These are phyloP conservation scores for Euthynnus affinis DNA, from an alignment of 2,797 vertebrate species.

Conservation along the genomic window DNA sequence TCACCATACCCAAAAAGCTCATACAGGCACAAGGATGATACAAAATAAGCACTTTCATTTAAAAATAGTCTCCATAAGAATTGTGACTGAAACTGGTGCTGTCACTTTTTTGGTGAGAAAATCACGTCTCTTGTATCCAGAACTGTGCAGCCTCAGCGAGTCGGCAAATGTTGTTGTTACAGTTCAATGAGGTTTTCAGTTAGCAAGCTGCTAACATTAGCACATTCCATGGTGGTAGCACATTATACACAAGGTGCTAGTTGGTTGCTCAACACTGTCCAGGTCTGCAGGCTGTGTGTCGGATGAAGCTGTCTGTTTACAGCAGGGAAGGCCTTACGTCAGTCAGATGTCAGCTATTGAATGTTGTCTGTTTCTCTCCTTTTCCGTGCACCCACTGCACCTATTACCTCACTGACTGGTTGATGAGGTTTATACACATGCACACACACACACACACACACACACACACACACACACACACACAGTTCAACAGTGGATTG, in stretches of 20 bases:
- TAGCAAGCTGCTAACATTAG: slow-evolving; percentile 40
- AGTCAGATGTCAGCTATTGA: slow-evolving; percentile 74
- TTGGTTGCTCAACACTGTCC: slow-evolving; percentile 54
- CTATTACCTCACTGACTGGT: slow-evolving; percentile 54
- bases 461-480: slow-evolving; percentile 24
- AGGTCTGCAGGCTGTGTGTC: slow-evolving; percentile 48
- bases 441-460: slow-evolving; percentile 18
- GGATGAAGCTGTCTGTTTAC: slow-evolving; percentile 64
- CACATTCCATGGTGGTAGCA: slow-evolving; percentile 33
- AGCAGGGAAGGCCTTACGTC: slow-evolving; percentile 61
- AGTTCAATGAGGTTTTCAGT: slow-evolving; percentile 5
- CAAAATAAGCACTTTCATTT: background rate
- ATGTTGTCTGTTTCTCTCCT: slow-evolving; percentile 58
- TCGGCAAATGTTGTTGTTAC: background rate
- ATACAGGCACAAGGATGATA: background rate
- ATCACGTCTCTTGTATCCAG: background rate
- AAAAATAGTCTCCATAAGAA: background rate
- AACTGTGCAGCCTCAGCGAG: background rate
- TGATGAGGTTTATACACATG: slow-evolving; percentile 30
- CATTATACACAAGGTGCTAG: slow-evolving; percentile 28
- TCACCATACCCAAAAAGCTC: background rate
- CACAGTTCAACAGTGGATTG: slow-evolving; percentile 31
- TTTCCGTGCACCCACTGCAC: slow-evolving; percentile 53
- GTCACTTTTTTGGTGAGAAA: slow-evolving; percentile 4
- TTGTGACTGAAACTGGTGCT: background rate